Evolutionary conservation across 2,888 invertebrate genomes (phyloP).

Genomic region (Chrysolina oricalcia): DNA sequence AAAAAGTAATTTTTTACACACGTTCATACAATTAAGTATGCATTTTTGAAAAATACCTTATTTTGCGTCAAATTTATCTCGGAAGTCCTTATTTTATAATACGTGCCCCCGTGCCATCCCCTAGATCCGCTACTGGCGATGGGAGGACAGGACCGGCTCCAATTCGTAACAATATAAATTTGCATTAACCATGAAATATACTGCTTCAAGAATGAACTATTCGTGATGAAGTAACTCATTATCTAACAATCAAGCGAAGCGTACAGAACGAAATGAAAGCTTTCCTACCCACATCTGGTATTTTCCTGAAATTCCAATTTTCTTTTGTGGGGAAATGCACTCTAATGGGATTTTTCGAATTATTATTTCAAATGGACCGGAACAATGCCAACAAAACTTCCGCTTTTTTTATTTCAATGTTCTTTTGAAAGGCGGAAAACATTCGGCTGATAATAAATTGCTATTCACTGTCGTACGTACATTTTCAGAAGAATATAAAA

Average conservation of each 20-base stretch:
- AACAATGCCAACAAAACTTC: conserved; percentile 2
- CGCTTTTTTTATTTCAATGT: neutral
- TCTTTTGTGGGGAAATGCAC: neutral
- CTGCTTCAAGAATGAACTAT: no score
- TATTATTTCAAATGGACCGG: neutral
- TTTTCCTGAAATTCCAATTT: neutral
- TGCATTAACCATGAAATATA: no score
- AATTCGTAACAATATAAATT: no score
- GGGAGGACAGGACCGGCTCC: no score
- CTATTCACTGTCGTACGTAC: neutral
- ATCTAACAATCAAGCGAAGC: neutral
- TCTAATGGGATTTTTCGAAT: neutral
- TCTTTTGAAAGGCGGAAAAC: neutral
- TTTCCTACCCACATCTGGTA: neutral
- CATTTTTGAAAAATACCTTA: no score
- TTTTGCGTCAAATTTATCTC: no score
- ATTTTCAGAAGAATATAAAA: neutral
- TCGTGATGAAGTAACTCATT: neutral
- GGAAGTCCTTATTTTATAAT: no score
- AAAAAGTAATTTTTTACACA: no score
- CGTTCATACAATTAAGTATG: no score
- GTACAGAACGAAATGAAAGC: neutral
- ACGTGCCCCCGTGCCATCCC: no score
- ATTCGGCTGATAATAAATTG: neutral
- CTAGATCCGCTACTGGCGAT: no score